Evolutionary conservation across 2,797 vertebrate genomes (phyloP), one percentile per base, ranked within the genome.

Genomic region (Limosa lapponica): DNA sequence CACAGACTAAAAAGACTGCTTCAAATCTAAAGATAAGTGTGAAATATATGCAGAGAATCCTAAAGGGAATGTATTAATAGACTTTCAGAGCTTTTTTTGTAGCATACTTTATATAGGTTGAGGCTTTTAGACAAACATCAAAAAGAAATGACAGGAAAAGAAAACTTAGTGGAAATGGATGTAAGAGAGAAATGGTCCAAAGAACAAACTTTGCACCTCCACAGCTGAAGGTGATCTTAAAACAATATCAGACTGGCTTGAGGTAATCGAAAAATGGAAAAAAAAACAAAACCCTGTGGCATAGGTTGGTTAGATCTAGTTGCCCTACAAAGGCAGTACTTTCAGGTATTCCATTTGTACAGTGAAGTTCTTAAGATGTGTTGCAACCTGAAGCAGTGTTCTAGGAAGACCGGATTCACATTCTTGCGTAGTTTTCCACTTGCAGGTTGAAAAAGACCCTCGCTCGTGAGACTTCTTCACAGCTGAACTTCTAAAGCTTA

Each of bases 11-110:
- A 71, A 83, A 46, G 23, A 8, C 44, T 64, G 75, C 67, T 93
- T 81, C 46, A 54, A 3, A 89, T 89, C 77, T 87, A 66, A 82
- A 84, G 69, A 16, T 73, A 77, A 67, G 46, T 58, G 62, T 82
- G 81, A 94, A 75, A 93, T 89, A 69, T 5, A 87, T 25, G 87
- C 87, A 72, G 77, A 84, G 58, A 79, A 90, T 25, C 39, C 52
- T 90, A 66, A 93, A 12, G 1, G 22, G 64, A 82, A 49, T 61
- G 46, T 72, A 93, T 87, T 87, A 71, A 84, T 54, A 93, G 82
- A 64, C 28, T 69, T 87, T 16, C 57, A 65, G 62, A 78, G 54
- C 7, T 32, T 73, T 88, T 91, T 86, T 49, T 34, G 32, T 67
- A 23, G 66, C 16, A 5, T 61, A 16, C 28, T 87, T 93, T 91